Evolutionary conservation across 2,113 vertebrate species (phyloP).

Genomic region (Steatornis caripensis): DNA sequence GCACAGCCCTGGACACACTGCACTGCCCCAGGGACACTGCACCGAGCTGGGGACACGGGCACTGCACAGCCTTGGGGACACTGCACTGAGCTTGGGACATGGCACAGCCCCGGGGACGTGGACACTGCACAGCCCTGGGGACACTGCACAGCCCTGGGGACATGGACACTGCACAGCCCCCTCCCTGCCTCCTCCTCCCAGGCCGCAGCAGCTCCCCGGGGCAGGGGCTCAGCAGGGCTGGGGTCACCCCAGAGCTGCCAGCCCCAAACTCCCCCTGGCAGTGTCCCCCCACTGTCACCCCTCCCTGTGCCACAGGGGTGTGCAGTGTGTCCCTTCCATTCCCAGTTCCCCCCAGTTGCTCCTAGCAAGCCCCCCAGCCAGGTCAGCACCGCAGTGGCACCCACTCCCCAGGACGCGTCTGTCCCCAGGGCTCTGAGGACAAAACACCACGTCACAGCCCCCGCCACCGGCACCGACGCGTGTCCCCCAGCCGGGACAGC

Average conservation of each 20-base stretch:
- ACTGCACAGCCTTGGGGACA: not conserved
- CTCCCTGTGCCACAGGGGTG: not conserved
- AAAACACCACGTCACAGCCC: not conserved
- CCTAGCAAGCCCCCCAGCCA: not conserved
- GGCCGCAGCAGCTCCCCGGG: not conserved
- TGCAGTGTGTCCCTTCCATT: not conserved
- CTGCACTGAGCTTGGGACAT: too few relatives aligned
- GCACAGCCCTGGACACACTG: not conserved
- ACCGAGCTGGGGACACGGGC: too few relatives aligned
- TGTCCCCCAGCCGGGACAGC: too few relatives aligned
- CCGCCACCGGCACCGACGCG: rapidly evolving
- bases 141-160: not conserved
- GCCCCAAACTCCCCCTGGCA: not conserved
- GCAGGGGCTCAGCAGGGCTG: not conserved
- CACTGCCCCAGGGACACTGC: too few relatives aligned
- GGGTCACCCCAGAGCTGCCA: not conserved
- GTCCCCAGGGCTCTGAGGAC: not conserved
- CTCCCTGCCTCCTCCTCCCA: too few relatives aligned
- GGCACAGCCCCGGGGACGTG: too few relatives aligned
- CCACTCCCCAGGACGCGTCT: not conserved
- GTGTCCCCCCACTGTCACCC: not conserved
- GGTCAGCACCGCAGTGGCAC: not conserved
- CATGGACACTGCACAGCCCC: not conserved
- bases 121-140: too few relatives aligned
- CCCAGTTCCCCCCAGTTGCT: not conserved